Conservation (phyloP, 1,140 invertebrate genomes). For the Phymastichus coffea region DNA sequence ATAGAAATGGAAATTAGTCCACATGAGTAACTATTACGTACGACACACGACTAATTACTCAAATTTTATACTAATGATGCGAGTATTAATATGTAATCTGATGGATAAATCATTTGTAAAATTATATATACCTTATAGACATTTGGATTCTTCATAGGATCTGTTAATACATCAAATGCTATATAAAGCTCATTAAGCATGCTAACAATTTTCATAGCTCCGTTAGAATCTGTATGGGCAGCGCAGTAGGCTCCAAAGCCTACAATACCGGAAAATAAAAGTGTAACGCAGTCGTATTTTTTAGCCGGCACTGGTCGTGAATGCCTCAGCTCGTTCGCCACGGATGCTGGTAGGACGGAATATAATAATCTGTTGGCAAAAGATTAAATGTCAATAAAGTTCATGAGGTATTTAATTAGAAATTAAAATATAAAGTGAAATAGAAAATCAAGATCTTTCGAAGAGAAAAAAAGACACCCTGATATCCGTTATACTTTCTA, state of each 20-base stretch:
- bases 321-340: slow-evolving; percentile 90
- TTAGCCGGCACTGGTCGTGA: slow-evolving; percentile 83
- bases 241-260: slow-evolving; percentile 88
- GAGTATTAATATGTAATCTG: no score
- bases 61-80: no score
- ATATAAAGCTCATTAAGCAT: slow-evolving; percentile 91
- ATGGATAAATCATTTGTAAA: no score
- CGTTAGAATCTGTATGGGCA: slow-evolving; percentile 78
- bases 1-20: no score
- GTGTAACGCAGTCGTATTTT: slow-evolving; percentile 84
- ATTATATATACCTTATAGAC: slow-evolving; percentile 99
- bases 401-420: no score
- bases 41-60: no score
- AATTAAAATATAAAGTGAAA: no score
- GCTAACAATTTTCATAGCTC: slow-evolving; percentile 90
- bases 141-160: slow-evolving; percentile 87
- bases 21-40: no score
- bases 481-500: no score
- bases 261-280: slow-evolving; percentile 93
- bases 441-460: no score
- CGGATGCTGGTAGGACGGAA: slow-evolving; percentile 89
- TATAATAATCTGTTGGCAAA: slow-evolving; percentile 74
- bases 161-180: slow-evolving; percentile 87
- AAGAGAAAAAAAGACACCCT: no score
- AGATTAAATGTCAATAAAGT: no score